Evolutionary conservation across 2,113 vertebrate species (phyloP).

Genomic region (Struthio camelus): DNA sequence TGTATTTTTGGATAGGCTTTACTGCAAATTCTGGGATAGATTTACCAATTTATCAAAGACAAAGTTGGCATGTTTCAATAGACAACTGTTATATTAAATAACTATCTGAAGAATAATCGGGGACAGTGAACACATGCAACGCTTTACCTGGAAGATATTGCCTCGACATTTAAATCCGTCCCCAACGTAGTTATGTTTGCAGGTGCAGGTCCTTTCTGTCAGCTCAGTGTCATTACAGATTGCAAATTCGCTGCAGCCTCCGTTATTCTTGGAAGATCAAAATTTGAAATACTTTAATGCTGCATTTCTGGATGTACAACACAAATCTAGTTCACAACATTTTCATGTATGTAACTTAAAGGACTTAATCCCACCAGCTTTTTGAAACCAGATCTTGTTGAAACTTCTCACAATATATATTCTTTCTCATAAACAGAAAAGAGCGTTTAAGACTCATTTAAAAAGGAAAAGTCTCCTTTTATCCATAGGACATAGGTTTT

Average conservation of each 20-base stretch:
- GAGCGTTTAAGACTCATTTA: background rate
- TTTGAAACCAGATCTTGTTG: background rate
- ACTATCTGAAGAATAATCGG: background rate
- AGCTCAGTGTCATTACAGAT: constrained; percentile 80
- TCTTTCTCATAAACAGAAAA: background rate
- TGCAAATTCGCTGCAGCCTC: constrained; percentile 84
- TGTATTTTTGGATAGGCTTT: background rate
- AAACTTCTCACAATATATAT: background rate
- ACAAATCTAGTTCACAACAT: background rate
- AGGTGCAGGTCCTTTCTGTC: constrained; percentile 81
- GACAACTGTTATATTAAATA: background rate
- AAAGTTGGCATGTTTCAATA: background rate
- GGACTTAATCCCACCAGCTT: background rate
- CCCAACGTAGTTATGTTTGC: constrained; percentile 74
- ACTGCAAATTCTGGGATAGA: background rate
- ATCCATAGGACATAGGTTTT: background rate
- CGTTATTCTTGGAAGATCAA: constrained; percentile 82
- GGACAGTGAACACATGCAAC: background rate
- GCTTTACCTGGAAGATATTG: constrained; percentile 80
- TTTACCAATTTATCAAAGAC: background rate
- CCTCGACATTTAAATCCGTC: constrained; percentile 86
- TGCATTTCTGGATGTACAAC: background rate
- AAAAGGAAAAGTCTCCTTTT: background rate
- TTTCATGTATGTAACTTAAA: background rate
- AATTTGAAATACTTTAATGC: background rate